phyloP scores from a whole-genome alignment of 2,797 vertebrate genomes.

The Acanthopagrus latus region DNA sequence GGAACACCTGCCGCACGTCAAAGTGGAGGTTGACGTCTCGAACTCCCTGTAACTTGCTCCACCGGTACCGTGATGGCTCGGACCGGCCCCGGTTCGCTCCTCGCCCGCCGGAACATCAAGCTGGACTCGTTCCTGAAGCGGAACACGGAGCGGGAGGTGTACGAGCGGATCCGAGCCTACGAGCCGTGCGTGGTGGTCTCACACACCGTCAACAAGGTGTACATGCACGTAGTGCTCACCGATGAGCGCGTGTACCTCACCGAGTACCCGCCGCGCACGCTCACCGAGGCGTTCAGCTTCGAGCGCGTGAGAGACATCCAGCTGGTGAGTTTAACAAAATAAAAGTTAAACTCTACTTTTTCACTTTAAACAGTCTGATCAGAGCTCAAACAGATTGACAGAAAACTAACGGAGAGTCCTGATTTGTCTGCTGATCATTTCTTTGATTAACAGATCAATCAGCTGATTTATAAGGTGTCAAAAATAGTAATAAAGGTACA shows the following conservation, averaged over 20 bases:
- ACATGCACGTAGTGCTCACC: constrained; percentile 86
- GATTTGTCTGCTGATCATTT: not conserved
- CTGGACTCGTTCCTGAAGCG: constrained; percentile 87
- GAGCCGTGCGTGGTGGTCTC: constrained; percentile 86
- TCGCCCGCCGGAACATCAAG: constrained; percentile 73
- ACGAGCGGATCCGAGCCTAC: constrained; percentile 82
- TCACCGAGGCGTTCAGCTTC: constrained; percentile 78
- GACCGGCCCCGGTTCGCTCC: constrained; percentile 48
- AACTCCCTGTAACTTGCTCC: not conserved
- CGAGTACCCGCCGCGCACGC: constrained; percentile 83
- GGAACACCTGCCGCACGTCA: too few relatives aligned
- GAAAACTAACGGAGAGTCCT: too few relatives aligned
- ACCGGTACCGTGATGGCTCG: constrained; percentile 70
- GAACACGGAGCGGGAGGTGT: constrained; percentile 77
- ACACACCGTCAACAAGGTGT: constrained; percentile 73
- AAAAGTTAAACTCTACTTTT: not conserved
- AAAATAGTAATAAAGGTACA: not conserved
- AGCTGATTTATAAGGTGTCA: not conserved
- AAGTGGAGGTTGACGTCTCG: not conserved
- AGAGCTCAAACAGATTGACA: not conserved
- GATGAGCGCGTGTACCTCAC: constrained; percentile 85
- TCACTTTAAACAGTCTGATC: not conserved
- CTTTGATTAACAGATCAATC: too few relatives aligned
- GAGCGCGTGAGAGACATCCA: constrained; percentile 82
- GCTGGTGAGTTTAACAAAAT: constrained; percentile 81